These are phyloP conservation scores for Piezodorus guildinii DNA, from an alignment of 1,140 invertebrate genomes.

Conservation along the genomic window DNA sequence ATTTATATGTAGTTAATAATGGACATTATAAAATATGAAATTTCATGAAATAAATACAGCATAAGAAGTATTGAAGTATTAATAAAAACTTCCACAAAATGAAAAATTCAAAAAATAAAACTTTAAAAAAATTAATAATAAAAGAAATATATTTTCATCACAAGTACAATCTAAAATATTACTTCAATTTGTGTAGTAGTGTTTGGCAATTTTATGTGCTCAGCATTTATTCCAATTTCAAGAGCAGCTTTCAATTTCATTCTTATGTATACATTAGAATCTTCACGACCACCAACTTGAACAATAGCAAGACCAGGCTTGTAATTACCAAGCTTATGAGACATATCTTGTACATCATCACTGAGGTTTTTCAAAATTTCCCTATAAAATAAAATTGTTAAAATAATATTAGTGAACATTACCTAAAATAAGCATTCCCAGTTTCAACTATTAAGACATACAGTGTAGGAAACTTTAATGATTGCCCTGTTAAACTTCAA, in stretches of 20 bases:
- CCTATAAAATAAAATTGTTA: not conserved
- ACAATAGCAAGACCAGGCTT: constrained; percentile 68
- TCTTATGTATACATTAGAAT: constrained; percentile 98
- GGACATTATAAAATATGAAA: too few species aligned
- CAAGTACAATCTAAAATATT: constrained; percentile 20
- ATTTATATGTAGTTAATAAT: too few species aligned
- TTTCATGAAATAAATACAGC: too few species aligned
- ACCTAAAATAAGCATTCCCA: too few species aligned
- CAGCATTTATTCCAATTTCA: constrained; percentile 78
- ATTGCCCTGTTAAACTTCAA: too few species aligned
- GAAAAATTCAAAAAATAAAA: too few species aligned
- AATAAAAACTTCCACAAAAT: too few species aligned
- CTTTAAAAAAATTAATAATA: too few species aligned
- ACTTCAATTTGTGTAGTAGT: constrained; percentile 78
- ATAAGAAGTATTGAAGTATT: too few species aligned
- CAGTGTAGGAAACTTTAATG: too few species aligned
- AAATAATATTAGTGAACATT: too few species aligned
- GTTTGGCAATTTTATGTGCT: constrained; percentile 69
- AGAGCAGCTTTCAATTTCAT: constrained; percentile 90
- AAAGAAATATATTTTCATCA: constrained; percentile 3
- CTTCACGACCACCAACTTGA: constrained; percentile 85
- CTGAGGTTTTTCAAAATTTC: not conserved
- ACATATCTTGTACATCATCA: not conserved
- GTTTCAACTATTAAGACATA: too few species aligned
- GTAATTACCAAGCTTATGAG: constrained; percentile 35